These are phyloP conservation scores for Smittia aterrima DNA, from an alignment of 2,888 invertebrate genomes.

Conservation along the genomic window DNA sequence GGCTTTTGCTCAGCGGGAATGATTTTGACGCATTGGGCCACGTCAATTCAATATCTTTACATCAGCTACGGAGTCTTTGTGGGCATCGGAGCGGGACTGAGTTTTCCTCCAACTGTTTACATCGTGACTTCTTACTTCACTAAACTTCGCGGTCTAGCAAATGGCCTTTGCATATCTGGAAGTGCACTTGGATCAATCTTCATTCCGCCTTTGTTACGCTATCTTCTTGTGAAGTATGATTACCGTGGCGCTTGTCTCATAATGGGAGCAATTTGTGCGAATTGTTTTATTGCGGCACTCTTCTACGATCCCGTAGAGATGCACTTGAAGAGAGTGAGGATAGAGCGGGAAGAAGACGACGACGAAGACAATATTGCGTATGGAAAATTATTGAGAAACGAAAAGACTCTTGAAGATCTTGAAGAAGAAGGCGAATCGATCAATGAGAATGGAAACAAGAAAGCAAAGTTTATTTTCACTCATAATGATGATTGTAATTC, in stretches of 20 bases:
- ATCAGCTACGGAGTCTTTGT: conserved; percentile 77
- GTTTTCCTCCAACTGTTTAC: conserved; percentile 86
- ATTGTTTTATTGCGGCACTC: conserved; percentile 80
- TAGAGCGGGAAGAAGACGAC: conserved; percentile 46
- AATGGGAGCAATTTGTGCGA: conserved; percentile 77
- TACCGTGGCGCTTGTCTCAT: conserved; percentile 78
- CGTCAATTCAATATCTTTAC: conserved; percentile 74
- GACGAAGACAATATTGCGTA: conserved; percentile 10
- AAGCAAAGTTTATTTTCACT: conserved; percentile 52
- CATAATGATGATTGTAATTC: conserved; percentile 48
- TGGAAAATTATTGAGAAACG: not conserved
- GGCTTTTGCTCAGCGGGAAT: conserved; percentile 78
- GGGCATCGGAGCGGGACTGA: conserved; percentile 78
- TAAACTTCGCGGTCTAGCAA: conserved; percentile 73
- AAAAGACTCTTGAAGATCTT: conserved; percentile 47
- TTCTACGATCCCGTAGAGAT: conserved; percentile 81
- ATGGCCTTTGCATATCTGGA: conserved; percentile 85
- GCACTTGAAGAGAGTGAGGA: conserved; percentile 67
- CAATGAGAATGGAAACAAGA: conserved; percentile 45
- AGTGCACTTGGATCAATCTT: conserved; percentile 84
- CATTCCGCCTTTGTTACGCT: conserved; percentile 72
- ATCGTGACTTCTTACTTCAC: conserved; percentile 86
- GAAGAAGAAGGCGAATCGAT: conserved; percentile 53
- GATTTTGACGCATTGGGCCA: conserved; percentile 79
- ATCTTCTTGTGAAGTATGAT: conserved; percentile 70